A percentile compares a stretch with the other conserved stretches of the same genome.
Conservation (phyloP, 2,113 vertebrate genomes). For the Lamprotornis superbus region DNA sequence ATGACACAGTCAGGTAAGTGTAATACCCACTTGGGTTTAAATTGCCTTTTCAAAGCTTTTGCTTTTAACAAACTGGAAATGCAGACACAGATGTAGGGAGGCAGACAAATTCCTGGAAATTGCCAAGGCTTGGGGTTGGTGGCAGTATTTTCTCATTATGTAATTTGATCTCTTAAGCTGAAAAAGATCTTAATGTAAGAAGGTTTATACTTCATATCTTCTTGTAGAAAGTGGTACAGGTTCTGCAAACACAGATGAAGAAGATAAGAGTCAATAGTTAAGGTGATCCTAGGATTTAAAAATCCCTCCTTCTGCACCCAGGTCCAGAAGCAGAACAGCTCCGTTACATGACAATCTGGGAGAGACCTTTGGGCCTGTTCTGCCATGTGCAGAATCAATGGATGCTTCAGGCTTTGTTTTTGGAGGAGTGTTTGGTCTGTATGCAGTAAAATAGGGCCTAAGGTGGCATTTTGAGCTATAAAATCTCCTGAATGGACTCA, state of each 20-base stretch:
- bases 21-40: background rate
- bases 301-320: background rate
- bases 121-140: background rate
- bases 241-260: background rate
- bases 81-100: background rate
- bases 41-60: background rate
- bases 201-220: background rate
- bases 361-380: background rate
- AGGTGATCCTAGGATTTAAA: background rate
- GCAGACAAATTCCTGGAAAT: background rate
- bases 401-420: background rate
- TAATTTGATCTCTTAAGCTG: background rate
- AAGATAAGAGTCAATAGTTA: background rate
- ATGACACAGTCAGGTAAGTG: conserved; percentile 85
- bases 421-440: background rate
- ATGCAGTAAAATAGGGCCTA: background rate
- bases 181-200: background rate
- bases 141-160: background rate
- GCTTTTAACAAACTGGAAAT: background rate
- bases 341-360: background rate
- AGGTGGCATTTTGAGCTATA: background rate
- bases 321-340: background rate
- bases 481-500: background rate
- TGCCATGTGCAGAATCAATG: background rate
- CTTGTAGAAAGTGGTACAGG: background rate